Evolutionary conservation across 2,113 vertebrate genomes (phyloP), one percentile per base, ranked within the genome.

Genomic region (Verasper variegatus): DNA sequence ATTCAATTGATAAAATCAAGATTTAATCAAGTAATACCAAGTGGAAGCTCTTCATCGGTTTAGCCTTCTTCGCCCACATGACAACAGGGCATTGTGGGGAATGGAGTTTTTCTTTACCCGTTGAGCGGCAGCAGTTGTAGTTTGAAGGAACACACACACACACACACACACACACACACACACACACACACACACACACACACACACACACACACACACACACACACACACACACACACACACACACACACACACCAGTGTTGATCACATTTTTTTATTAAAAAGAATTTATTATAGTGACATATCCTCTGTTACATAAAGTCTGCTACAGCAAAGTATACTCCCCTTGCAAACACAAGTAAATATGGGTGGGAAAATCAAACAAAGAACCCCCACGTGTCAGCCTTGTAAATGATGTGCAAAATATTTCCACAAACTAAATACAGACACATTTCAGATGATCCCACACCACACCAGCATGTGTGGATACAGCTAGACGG

Each of bases 241-340:
- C 59, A 26, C 62, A 49, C 2, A 56, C 11, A 63, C 40, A 65
- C 0, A 17, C 2, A 66, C 18, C n/a, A 40, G 4, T 0, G 58
- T 62, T 40, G 51, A 18, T 37, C 27, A 40, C 94, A 94, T 92
- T 88, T 95, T 95, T 31, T 95, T 95, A 92, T 94, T 95, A 97
- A 95, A 97, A 97, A 97, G 91, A 93, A 95, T 96, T 96, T 96
- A 96, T 96, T 96, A 94, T 95, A 95, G 95, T 95, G 95, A 96
- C 90, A 89, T 93, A 95, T 95, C 90, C 81, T 96, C 96, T 95
- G 90, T 96, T 96, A 97, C 95, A 96, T 95, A 96, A 97, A 97
- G 96, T 96, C 93, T 96, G 96, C 95, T 96, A 97, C 94, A 95
- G 96, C 94, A 95, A 96, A 96, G 94, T 95, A 95, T 95, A 95